These are phyloP conservation scores for Hystrix cristata DNA, from an alignment of 2,113 vertebrate genomes.

Conservation along the genomic window DNA sequence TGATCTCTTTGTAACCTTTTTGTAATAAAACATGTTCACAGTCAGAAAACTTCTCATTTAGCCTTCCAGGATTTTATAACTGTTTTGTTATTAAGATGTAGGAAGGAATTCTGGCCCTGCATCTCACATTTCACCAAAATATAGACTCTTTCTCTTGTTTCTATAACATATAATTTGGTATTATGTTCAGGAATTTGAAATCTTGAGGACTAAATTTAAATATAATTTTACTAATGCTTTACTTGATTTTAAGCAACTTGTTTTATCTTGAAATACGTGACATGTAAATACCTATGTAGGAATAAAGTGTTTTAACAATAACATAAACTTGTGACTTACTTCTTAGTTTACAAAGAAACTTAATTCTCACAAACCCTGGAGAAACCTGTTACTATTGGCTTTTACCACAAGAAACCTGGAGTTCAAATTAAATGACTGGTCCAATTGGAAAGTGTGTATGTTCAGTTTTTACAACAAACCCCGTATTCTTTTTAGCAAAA, in stretches of 20 bases:
- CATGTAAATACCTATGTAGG: not conserved
- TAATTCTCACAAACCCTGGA: not conserved
- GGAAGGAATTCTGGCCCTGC: not conserved
- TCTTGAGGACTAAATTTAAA: not conserved
- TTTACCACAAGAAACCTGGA: not conserved
- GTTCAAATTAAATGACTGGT: not conserved
- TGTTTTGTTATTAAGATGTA: not conserved
- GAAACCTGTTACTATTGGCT: not conserved
- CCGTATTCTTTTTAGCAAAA: not conserved
- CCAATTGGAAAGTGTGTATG: not conserved
- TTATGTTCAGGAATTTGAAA: not conserved
- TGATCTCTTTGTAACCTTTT: not conserved
- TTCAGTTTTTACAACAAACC: not conserved
- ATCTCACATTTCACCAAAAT: not conserved
- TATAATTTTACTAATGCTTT: conserved; percentile 25
- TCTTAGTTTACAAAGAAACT: conserved; percentile 24
- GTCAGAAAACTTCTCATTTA: not conserved
- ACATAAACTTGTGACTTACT: not conserved
- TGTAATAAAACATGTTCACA: not conserved
- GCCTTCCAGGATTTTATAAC: not conserved
- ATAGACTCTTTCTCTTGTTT: not conserved
- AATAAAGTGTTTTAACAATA: conserved; percentile 16
- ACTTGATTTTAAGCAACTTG: conserved; percentile 12
- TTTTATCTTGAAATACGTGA: conserved; percentile 22
- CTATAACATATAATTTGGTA: not conserved